Conservation (phyloP, 2,888 invertebrate genomes). For the Pollenia labialis region DNA sequence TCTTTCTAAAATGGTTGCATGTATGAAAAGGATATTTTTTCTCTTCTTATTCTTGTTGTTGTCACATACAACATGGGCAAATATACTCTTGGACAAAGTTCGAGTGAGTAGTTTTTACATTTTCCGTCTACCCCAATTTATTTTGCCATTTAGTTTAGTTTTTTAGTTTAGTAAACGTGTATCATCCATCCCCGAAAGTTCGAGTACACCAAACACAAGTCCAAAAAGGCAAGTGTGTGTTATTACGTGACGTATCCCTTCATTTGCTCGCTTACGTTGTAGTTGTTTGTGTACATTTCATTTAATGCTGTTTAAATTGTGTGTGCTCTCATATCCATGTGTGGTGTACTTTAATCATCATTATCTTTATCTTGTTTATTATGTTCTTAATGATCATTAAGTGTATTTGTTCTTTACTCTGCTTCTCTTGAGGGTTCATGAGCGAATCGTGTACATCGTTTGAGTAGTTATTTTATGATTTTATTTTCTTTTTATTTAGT, state of each 20-base stretch:
- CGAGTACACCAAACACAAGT: conserved; percentile 25
- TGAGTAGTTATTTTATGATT: conserved; percentile 62
- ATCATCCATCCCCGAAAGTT: conserved; percentile 64
- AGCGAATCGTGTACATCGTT: conserved; percentile 46
- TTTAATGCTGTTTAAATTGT: conserved; percentile 17
- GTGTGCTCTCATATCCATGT: conserved; percentile 12
- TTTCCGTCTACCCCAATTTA: conserved; percentile 19
- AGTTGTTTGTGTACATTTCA: conserved; percentile 23
- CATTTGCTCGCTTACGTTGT: conserved; percentile 29
- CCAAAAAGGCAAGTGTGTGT: conserved; percentile 25
- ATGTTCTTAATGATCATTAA: conserved; percentile 62
- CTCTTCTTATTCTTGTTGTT: conserved; percentile 12
- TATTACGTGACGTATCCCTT: conserved; percentile 29
- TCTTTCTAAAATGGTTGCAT: conserved; percentile 48
- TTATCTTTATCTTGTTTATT: conserved; percentile 39
- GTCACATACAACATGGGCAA: conserved; percentile 24
- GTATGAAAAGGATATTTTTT: conserved; percentile 38
- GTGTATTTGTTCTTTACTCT: conserved; percentile 45
- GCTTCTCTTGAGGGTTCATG: conserved; percentile 34
- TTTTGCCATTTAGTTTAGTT: conserved; percentile 54
- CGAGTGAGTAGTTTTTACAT: conserved; percentile 41
- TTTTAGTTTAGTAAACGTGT: conserved; percentile 61
- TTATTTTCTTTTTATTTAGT: conserved; percentile 46
- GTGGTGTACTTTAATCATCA: conserved; percentile 2
- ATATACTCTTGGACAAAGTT: not conserved